Conservation (phyloP, 2,888 invertebrate genomes). For the Drosophila cyrtoloma region DNA sequence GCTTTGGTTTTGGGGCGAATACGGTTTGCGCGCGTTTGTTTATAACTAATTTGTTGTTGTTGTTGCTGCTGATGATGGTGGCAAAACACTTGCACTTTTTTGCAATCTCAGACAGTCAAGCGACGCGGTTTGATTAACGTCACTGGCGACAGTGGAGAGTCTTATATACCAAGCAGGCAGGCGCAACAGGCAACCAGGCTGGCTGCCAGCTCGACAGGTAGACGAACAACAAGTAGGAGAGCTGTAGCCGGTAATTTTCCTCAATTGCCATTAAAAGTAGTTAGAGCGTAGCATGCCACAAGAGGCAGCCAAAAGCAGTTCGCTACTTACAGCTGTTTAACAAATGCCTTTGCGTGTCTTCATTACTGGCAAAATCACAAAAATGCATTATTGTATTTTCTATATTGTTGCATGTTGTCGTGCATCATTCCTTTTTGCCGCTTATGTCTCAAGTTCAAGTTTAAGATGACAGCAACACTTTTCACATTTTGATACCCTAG, state of each 20-base stretch:
- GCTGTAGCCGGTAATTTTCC: constrained; percentile 52
- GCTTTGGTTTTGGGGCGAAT: constrained; percentile 16
- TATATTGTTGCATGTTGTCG: constrained; percentile 55
- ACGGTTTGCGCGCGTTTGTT: constrained; percentile 31
- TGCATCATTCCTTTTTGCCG: constrained; percentile 32
- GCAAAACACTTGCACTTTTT: constrained; percentile 54
- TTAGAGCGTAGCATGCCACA: constrained; percentile 55
- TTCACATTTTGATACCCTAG: constrained; percentile 4
- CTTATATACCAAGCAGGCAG: constrained; percentile 62
- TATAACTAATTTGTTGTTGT: constrained; percentile 19
- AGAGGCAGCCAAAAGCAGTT: constrained; percentile 31
- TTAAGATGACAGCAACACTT: constrained; percentile 31
- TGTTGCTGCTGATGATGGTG: constrained; percentile 19
- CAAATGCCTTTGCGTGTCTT: constrained; percentile 34
- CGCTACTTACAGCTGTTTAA: constrained; percentile 25
- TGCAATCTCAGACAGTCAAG: constrained; percentile 53
- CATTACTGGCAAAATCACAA: constrained; percentile 36
- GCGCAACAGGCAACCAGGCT: constrained; percentile 3
- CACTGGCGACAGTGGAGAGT: constrained; percentile 30
- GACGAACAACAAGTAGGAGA: constrained; percentile 10
- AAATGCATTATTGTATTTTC: constrained; percentile 31
- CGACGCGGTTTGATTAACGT: constrained; percentile 77
- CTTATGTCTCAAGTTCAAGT: constrained; percentile 75
- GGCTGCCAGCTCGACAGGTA: constrained; percentile 9
- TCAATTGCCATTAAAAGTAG: constrained; percentile 65